These are phyloP conservation scores for Plecotus auritus DNA, from an alignment of 2,113 vertebrate genomes.

Conservation along the genomic window DNA sequence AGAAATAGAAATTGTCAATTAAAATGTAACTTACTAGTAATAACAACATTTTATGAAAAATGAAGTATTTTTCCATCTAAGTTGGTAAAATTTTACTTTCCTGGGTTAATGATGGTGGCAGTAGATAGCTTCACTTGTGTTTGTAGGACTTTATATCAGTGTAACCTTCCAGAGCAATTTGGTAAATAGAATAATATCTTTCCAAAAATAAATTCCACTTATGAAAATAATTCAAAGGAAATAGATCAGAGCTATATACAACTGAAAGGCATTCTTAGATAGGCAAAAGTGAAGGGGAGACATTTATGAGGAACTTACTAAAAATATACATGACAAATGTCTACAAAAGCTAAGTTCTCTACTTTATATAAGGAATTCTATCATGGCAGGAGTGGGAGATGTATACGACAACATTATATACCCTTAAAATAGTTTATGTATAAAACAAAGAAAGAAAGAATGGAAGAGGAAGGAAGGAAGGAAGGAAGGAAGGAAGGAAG, in stretches of 20 bases:
- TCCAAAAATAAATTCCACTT: background rate
- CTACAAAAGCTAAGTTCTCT: background rate
- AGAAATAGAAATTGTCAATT: background rate
- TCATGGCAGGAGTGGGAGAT: background rate
- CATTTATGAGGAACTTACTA: background rate
- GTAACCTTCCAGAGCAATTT: background rate
- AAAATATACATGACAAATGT: background rate
- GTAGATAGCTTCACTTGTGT: background rate
- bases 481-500: no score
- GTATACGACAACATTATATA: background rate
- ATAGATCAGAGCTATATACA: background rate
- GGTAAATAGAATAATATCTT: background rate
- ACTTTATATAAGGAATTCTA: background rate
- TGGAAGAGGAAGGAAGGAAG: no score
- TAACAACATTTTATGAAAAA: background rate
- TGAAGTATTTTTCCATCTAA: background rate
- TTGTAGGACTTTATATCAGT: background rate
- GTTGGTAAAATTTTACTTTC: background rate
- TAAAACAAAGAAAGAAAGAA: background rate
- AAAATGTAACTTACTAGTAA: background rate
- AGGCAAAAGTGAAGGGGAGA: background rate
- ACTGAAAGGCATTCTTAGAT: background rate
- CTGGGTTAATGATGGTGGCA: background rate
- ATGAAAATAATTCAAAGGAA: background rate
- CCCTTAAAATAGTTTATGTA: background rate